These are phyloP conservation scores for Meiosimyza decipiens DNA, from an alignment of 2,888 invertebrate genomes.

Conservation along the genomic window DNA sequence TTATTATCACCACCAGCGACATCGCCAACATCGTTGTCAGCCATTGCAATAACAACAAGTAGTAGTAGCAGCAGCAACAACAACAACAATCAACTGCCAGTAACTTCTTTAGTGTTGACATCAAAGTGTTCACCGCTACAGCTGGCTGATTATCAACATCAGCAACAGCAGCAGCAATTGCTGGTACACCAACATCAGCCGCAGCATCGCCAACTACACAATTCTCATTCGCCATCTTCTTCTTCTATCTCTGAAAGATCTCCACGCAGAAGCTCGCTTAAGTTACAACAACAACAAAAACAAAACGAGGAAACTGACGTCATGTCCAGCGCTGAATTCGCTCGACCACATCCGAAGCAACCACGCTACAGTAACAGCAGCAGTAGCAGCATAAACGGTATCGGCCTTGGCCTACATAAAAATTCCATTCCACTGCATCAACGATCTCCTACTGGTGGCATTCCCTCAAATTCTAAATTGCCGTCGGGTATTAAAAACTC, in stretches of 20 bases:
- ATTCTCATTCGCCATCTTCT: conserved; percentile 1
- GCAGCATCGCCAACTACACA: conserved; percentile 42
- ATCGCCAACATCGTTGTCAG: conserved; percentile 35
- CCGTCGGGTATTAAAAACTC: conserved; percentile 27
- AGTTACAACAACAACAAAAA: conserved; percentile 31
- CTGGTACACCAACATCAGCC: not conserved
- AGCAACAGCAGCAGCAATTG: conserved; percentile 36
- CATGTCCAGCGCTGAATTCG: conserved; percentile 49
- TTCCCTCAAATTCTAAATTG: conserved; percentile 14
- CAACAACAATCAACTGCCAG: conserved; percentile 33
- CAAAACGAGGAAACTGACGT: conserved; percentile 36
- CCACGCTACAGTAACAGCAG: conserved; percentile 42
- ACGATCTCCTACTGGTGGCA: conserved; percentile 40
- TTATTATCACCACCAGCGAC: conserved; percentile 38
- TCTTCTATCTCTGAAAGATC: conserved; percentile 20
- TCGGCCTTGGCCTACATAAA: conserved; percentile 35
- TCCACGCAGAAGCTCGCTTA: conserved; percentile 17
- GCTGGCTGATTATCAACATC: conserved; percentile 19
- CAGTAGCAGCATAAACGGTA: conserved; percentile 36
- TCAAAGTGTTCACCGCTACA: conserved; percentile 35
- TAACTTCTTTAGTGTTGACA: conserved; percentile 14
- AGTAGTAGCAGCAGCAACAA: conserved; percentile 22
- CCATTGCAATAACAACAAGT: conserved; percentile 22
- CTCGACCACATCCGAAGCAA: conserved; percentile 55
- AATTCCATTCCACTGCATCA: conserved; percentile 50